Conservation (phyloP, 2,113 vertebrate genomes). For the Prochilodus magdalenae region DNA sequence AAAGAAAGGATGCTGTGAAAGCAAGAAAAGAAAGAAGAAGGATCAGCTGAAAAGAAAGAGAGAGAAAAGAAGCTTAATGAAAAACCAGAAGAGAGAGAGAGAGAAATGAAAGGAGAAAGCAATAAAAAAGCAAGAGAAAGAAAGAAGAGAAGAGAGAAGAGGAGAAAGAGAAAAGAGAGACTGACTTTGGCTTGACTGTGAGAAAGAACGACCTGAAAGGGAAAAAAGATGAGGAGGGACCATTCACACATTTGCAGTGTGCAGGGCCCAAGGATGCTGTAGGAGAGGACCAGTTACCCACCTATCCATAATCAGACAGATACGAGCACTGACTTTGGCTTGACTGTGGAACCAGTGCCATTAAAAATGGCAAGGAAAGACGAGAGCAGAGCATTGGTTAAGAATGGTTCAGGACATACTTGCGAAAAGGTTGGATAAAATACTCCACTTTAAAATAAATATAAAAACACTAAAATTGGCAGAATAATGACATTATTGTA, state of each 20-base stretch:
- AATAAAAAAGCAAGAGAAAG: no score
- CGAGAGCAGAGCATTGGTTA: slow-evolving; percentile 44
- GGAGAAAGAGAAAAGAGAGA: no score
- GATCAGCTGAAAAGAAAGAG: no score
- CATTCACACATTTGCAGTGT: slow-evolving; percentile 11
- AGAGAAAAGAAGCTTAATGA: no score
- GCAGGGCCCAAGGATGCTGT: slow-evolving; percentile 66
- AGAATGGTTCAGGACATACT: slow-evolving; percentile 19
- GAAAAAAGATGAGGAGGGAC: no score
- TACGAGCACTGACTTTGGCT: slow-evolving; percentile 97
- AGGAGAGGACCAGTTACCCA: slow-evolving; percentile 88
- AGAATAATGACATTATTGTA: neutral
- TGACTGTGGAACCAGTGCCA: slow-evolving; percentile 84
- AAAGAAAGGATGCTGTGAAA: no score
- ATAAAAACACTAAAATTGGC: neutral
- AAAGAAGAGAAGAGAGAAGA: no score
- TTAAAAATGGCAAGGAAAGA: slow-evolving; percentile 71
- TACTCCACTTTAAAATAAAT: neutral
- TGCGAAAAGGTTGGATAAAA: neutral
- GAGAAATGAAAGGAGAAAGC: no score
- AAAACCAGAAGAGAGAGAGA: no score
- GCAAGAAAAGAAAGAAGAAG: no score
- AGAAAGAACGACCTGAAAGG: no score
- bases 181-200: no score
- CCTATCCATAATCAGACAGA: slow-evolving; percentile 99